Evolutionary conservation across 2,888 invertebrate species (phyloP).

Genomic region (Mesorhabditis sp.): DNA sequence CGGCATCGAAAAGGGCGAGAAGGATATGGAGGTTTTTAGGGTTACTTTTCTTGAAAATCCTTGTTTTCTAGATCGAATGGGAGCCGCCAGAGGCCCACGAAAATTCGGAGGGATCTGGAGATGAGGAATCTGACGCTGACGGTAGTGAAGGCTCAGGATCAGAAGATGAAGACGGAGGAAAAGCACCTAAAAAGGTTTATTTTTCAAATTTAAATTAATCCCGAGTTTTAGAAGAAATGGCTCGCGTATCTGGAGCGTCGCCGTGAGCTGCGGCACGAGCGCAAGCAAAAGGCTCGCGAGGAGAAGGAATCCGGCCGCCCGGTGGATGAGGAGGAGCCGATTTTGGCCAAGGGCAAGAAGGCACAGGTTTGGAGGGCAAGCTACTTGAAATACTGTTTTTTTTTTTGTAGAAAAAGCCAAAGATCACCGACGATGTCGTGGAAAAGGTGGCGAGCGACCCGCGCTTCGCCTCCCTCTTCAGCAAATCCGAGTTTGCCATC

Average conservation of each 20-base stretch:
- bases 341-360: not conserved
- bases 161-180: slow-evolving; percentile 20
- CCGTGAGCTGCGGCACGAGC: slow-evolving; percentile 15
- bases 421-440: slow-evolving; percentile 23
- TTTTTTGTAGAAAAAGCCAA: slow-evolving; percentile 7
- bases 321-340: not conserved
- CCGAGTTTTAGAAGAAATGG: slow-evolving; percentile 21
- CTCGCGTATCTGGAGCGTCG: slow-evolving; percentile 23
- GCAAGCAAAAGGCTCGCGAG: not conserved
- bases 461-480: slow-evolving; percentile 52
- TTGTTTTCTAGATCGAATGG: not conserved
- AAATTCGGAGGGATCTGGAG: not conserved
- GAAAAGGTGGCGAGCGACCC: slow-evolving; percentile 35
- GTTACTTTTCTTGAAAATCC: not conserved
- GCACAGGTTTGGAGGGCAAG: not conserved
- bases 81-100: slow-evolving; percentile 3
- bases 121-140: slow-evolving; percentile 7
- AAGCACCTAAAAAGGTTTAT: slow-evolving; percentile 16
- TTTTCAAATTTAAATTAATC: too few species aligned
- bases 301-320: slow-evolving; percentile 15
- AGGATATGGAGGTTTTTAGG: slow-evolving; percentile 14
- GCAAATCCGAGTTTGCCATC: slow-evolving; percentile 49
- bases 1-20: slow-evolving; percentile 16
- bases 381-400: not conserved
- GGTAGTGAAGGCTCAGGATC: slow-evolving; percentile 6